These are phyloP conservation scores for Vultur gryphus DNA, from an alignment of 2,797 vertebrate genomes.

Conservation along the genomic window DNA sequence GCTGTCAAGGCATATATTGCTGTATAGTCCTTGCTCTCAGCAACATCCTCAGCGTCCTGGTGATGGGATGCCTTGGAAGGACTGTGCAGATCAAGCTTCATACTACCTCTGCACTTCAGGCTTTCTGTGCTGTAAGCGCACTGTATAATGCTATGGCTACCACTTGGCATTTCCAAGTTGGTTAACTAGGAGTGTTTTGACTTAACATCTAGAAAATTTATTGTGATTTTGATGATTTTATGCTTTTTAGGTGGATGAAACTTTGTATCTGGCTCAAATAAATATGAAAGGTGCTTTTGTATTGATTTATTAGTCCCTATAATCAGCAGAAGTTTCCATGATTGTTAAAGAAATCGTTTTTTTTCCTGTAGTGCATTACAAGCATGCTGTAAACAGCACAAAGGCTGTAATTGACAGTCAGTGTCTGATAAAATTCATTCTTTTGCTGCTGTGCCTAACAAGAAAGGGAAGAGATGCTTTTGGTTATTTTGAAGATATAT, in stretches of 20 bases:
- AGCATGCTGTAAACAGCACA: neutral
- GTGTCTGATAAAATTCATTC: neutral
- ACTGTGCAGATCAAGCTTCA: neutral
- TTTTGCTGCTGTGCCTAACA: neutral
- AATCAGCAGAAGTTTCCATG: neutral
- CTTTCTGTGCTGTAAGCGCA: neutral
- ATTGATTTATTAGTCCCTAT: neutral
- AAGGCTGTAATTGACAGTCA: neutral
- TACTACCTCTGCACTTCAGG: neutral
- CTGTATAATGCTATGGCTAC: neutral
- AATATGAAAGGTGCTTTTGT: neutral
- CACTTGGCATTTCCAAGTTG: neutral
- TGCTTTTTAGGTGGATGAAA: conserved; percentile 1
- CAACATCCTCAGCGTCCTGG: neutral
- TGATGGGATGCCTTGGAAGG: neutral
- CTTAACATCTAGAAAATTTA: neutral
- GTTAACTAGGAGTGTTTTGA: neutral
- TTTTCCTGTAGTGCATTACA: neutral
- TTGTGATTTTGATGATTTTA: neutral
- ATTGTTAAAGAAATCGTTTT: neutral
- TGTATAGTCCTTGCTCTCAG: neutral
- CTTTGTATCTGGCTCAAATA: neutral
- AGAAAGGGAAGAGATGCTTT: neutral
- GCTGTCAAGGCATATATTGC: neutral
- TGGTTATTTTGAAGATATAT: neutral